Conservation (phyloP, 2,113 vertebrate genomes). For the Chaenogobius annularis region DNA sequence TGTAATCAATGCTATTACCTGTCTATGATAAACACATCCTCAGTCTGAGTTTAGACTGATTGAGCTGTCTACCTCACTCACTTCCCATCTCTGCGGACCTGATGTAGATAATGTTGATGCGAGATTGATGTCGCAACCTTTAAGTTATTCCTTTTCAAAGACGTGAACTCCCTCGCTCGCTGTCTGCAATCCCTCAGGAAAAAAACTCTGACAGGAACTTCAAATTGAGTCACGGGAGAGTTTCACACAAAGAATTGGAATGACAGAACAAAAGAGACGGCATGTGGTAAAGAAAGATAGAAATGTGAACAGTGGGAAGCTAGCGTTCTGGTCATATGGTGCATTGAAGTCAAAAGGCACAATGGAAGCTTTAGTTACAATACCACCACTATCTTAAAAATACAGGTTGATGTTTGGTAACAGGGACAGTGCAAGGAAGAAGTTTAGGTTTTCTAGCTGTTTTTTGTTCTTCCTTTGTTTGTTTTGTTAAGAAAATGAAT, state of each 20-base stretch:
- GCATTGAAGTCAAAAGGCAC: conserved; percentile 37
- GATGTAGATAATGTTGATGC: conserved; percentile 26
- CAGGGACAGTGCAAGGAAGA: conserved; percentile 7
- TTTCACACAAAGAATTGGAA: neutral
- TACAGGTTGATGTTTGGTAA: conserved; percentile 45
- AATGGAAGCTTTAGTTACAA: conserved; percentile 34
- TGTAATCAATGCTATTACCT: neutral
- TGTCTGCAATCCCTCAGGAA: conserved; percentile 29
- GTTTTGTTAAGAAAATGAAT: neutral
- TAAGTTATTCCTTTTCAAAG: conserved; percentile 24
- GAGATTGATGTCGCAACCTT: conserved; percentile 36
- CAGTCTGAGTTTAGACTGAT: neutral
- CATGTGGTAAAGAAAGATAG: conserved; percentile 13
- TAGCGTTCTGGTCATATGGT: conserved; percentile 51
- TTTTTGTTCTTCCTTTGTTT: conserved; percentile 5
- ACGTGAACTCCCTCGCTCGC: conserved; percentile 22
- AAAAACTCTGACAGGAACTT: conserved; percentile 36
- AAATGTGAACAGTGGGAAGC: conserved; percentile 39
- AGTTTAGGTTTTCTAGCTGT: conserved; percentile 41
- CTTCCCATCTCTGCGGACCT: neutral
- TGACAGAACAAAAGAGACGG: conserved; percentile 10
- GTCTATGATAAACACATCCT: neutral
- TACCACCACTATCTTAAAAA: conserved; percentile 39
- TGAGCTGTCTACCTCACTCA: neutral
- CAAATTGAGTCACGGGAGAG: conserved; percentile 18